Evolutionary conservation across 2,888 invertebrate genomes (phyloP).

Genomic region (Galerucella calmariensis): DNA sequence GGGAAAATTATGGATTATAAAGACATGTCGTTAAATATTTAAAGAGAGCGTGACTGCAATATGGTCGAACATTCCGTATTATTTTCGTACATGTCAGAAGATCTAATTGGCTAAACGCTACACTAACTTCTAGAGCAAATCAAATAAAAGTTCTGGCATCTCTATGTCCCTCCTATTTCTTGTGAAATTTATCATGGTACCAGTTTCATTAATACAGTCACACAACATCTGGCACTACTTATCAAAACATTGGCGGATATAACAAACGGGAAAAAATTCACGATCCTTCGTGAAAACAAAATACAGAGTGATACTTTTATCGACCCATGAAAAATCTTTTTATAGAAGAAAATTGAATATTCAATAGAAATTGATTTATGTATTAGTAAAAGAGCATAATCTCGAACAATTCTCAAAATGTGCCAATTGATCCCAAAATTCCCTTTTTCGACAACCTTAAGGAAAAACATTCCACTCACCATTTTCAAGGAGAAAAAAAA

Average conservation of each 20-base stretch:
- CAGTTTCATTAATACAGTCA: constrained; percentile 37
- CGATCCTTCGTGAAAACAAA: background rate
- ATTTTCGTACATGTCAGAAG: constrained; percentile 27
- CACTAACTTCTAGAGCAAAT: constrained; percentile 27
- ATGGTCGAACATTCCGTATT: constrained; percentile 26
- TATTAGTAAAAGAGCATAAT: too few species aligned
- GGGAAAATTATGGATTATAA: constrained; percentile 25
- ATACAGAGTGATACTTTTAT: too few species aligned
- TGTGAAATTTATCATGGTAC: constrained; percentile 33
- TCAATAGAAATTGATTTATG: too few species aligned
- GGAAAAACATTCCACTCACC: too few species aligned
- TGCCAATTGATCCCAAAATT: too few species aligned
- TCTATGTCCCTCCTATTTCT: constrained; percentile 34
- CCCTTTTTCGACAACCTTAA: too few species aligned
- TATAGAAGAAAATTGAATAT: too few species aligned
- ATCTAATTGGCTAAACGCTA: constrained; percentile 37
- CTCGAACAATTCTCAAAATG: too few species aligned
- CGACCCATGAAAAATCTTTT: too few species aligned
- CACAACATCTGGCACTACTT: constrained; percentile 55
- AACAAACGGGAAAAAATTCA: background rate
- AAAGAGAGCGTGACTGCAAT: constrained; percentile 30
- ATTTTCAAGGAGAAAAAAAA: too few species aligned
- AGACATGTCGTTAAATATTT: constrained; percentile 26
- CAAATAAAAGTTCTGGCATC: constrained; percentile 32
- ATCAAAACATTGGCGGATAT: constrained; percentile 31